phyloP scores from a whole-genome alignment of 92 coral and sea anemone genomes.

The Palythoa grandiflora region DNA sequence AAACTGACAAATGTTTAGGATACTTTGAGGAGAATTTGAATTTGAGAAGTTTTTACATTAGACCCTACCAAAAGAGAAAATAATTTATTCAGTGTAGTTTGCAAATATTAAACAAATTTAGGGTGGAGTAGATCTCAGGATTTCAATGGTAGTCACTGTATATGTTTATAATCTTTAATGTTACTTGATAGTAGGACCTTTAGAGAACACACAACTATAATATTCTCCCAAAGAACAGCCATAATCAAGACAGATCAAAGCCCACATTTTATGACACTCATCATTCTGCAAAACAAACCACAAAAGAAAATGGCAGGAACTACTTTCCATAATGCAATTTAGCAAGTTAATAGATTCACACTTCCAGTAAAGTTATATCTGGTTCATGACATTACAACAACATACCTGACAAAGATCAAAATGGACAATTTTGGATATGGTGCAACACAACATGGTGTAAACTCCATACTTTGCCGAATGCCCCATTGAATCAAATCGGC shows the following conservation, averaged over 20 bases:
- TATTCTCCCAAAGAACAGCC: slow-evolving; percentile 25
- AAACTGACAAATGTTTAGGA: not conserved
- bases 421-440: slow-evolving; percentile 3
- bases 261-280: slow-evolving; percentile 14
- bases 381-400: slow-evolving; percentile 14
- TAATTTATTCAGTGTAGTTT: not conserved
- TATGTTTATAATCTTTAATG: not conserved
- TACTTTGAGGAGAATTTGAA: not conserved
- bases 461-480: not conserved
- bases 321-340: slow-evolving; percentile 7
- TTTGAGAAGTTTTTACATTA: not conserved
- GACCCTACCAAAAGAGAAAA: not conserved
- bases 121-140: not conserved
- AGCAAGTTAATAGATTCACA: not conserved
- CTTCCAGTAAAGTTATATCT: not conserved
- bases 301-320: slow-evolving; percentile 18
- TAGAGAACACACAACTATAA: slow-evolving; percentile 5
- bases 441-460: not conserved
- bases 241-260: slow-evolving; percentile 23
- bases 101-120: not conserved
- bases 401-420: slow-evolving; percentile 11
- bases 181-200: not conserved
- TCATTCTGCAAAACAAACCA: slow-evolving; percentile 8
- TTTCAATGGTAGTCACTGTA: not conserved
- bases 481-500: not conserved